These are phyloP conservation scores for Limonius californicus DNA, from an alignment of 1,140 invertebrate genomes.

Conservation along the genomic window DNA sequence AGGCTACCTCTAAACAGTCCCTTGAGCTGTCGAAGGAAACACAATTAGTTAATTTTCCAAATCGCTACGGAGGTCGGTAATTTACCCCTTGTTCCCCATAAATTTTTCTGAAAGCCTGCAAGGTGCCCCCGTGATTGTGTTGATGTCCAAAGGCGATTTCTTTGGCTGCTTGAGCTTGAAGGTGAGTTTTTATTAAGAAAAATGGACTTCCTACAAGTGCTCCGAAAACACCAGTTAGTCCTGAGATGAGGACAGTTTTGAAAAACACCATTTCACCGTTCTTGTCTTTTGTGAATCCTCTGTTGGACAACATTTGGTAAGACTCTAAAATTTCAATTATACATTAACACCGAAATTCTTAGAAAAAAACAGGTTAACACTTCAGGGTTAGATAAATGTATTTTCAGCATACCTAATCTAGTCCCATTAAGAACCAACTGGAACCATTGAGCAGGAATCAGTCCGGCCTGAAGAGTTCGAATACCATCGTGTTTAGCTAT, in stretches of 20 bases:
- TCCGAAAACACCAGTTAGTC: conserved; percentile 68
- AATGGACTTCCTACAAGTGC: conserved; percentile 75
- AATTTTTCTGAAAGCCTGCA: too few species aligned
- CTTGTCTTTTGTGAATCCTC: conserved; percentile 63
- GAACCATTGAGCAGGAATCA: conserved; percentile 71
- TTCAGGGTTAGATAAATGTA: too few species aligned
- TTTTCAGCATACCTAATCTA: conserved; percentile 40
- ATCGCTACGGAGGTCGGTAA: too few species aligned
- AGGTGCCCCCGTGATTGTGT: too few species aligned
- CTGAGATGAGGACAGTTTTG: conserved; percentile 65
- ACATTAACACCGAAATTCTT: too few species aligned
- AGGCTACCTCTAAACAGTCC: too few species aligned
- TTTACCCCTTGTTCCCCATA: too few species aligned
- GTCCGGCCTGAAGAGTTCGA: conserved; percentile 77
- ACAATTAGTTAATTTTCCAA: too few species aligned
- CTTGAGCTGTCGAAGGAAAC: too few species aligned
- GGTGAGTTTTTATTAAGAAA: conserved; percentile 82
- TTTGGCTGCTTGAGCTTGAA: conserved; percentile 77
- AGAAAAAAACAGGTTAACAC: too few species aligned
- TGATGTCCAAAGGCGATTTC: too few species aligned
- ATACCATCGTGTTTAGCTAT: conserved; percentile 56
- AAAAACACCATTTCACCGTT: conserved; percentile 65
- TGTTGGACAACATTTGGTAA: conserved; percentile 20
- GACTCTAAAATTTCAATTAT: conserved; percentile 22
- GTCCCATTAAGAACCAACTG: conserved; percentile 53